These are phyloP conservation scores for Biston betularia DNA, from an alignment of 2,888 invertebrate species.

Conservation along the genomic window DNA sequence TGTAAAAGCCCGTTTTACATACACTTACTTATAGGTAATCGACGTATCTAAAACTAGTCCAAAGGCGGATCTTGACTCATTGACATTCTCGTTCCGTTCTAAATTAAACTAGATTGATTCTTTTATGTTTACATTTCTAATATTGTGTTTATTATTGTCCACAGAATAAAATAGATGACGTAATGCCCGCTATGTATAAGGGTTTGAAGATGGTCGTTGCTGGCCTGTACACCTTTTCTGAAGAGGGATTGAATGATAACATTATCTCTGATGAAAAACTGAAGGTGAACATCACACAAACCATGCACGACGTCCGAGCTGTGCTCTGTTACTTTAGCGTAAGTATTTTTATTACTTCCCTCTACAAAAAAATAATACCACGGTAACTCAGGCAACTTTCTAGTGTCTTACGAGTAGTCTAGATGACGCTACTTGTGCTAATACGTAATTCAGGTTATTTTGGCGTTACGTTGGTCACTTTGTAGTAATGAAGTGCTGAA, in stretches of 20 bases:
- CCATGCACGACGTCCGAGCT: constrained; percentile 87
- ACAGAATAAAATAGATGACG: constrained; percentile 68
- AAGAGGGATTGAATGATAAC: constrained; percentile 78
- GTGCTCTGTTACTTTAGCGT: constrained; percentile 90
- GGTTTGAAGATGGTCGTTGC: constrained; percentile 90
- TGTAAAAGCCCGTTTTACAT: constrained; percentile 18
- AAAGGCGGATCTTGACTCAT: constrained; percentile 22
- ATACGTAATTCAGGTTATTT: too few species aligned
- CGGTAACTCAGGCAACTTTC: too few species aligned
- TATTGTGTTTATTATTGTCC: constrained; percentile 43
- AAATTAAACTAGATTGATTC: constrained; percentile 4
- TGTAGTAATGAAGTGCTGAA: too few species aligned
- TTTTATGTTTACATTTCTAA: constrained; percentile 2
- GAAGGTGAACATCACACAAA: constrained; percentile 82
- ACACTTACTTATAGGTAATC: constrained; percentile 10
- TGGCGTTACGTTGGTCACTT: too few species aligned
- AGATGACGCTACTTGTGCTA: too few species aligned
- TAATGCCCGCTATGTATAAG: constrained; percentile 87
- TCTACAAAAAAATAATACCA: too few species aligned
- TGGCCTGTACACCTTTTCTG: constrained; percentile 89
- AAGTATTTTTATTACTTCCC: constrained; percentile 54
- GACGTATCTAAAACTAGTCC: constrained; percentile 10
- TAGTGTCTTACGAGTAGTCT: too few species aligned
- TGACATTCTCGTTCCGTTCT: constrained; percentile 6
- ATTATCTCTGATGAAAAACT: constrained; percentile 61